Conservation (phyloP, 2,797 vertebrate species). For the Neopelma chrysocephalum region DNA sequence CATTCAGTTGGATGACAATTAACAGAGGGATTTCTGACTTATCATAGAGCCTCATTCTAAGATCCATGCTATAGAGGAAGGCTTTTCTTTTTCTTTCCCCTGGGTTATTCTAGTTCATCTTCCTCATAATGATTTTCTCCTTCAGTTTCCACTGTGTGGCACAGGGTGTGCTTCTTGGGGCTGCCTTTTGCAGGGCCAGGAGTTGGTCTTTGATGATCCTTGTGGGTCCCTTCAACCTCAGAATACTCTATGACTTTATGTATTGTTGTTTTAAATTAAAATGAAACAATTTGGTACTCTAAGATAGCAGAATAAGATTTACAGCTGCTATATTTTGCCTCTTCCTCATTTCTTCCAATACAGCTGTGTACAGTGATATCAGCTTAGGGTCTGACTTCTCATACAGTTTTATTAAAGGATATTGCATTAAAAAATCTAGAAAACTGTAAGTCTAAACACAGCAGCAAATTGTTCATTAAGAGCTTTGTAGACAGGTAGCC, state of each 20-base stretch:
- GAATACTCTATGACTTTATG: neutral
- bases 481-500: neutral
- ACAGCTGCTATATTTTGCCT: neutral
- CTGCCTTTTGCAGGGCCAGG: neutral
- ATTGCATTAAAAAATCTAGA: neutral
- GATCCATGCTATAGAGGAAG: constrained; percentile 6
- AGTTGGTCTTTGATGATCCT: neutral
- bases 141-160: neutral
- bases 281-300: neutral
- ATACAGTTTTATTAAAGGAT: neutral
- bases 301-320: neutral
- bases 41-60: neutral
- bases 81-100: neutral
- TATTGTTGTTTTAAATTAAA: constrained; percentile 10
- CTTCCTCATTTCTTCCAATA: neutral
- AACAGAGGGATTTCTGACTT: constrained; percentile 17
- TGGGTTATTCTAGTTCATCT: neutral
- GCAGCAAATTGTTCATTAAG: neutral
- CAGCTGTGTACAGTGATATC: neutral
- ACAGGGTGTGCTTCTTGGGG: neutral
- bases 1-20: constrained; percentile 9
- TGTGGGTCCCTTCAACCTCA: neutral
- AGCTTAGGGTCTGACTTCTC: neutral
- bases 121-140: neutral
- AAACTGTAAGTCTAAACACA: neutral